A percentile compares a stretch with the other conserved stretches of the same genome.
Evolutionary conservation across 2,888 invertebrate species (phyloP).

Genomic region (Plemyria rubiginata): DNA sequence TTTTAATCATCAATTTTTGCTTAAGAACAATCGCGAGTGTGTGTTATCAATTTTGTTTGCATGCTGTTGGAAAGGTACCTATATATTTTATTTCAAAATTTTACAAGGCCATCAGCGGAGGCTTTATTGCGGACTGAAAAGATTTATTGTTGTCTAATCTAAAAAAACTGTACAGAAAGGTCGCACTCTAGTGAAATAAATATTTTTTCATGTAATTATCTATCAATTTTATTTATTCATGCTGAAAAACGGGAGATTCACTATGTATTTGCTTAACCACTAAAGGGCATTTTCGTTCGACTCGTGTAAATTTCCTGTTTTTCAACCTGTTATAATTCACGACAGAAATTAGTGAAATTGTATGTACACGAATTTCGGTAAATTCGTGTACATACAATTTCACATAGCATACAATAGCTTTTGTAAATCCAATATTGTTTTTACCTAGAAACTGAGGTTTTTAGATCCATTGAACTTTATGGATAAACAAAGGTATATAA

Average conservation of each 20-base stretch:
- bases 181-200: constrained; percentile 6
- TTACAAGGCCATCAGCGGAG: constrained; percentile 53
- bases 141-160: constrained; percentile 10
- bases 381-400: no score
- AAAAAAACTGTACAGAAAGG: constrained; percentile 5
- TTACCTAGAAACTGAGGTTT: neutral
- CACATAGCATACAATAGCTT: no score
- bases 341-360: neutral
- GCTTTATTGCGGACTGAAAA: constrained; percentile 57
- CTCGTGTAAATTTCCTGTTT: neutral
- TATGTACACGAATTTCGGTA: no score
- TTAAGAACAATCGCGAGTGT: constrained; percentile 64
- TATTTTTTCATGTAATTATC: neutral
- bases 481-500: no score
- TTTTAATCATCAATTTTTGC: constrained; percentile 23
- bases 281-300: neutral
- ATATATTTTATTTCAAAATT: constrained; percentile 74
- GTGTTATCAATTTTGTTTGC: constrained; percentile 75
- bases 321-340: neutral
- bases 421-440: neutral
- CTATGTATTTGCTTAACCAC: neutral
- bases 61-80: constrained; percentile 75
- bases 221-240: constrained; percentile 4
- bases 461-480: neutral
- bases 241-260: neutral